These are phyloP conservation scores for Azemiops feae DNA, from an alignment of 2,113 vertebrate genomes.

Conservation along the genomic window DNA sequence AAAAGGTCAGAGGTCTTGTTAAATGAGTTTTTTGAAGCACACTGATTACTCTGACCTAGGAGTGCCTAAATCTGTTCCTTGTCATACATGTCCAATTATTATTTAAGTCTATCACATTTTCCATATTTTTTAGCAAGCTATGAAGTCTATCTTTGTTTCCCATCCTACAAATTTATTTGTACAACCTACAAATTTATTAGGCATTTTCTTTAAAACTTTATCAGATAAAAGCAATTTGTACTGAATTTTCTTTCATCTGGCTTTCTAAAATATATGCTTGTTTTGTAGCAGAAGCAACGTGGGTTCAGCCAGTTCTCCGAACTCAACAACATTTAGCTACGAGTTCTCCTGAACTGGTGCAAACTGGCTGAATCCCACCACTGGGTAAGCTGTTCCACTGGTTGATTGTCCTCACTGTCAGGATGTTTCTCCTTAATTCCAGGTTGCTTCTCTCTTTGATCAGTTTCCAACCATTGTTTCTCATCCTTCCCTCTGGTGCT, in stretches of 20 bases:
- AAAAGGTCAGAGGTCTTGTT: not conserved
- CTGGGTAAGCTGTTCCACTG: no score
- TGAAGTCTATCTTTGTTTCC: not conserved
- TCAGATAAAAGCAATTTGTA: not conserved
- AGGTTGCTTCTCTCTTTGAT: no score
- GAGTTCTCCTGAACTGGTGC: no score
- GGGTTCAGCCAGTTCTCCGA: no score
- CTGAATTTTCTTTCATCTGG: not conserved
- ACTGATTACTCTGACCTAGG: not conserved
- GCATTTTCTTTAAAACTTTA: not conserved
- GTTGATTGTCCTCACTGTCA: no score
- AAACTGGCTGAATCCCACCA: no score
- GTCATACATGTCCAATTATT: not conserved
- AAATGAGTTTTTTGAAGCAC: not conserved
- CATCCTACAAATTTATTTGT: not conserved
- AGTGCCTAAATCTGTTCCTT: not conserved
- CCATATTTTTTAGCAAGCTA: not conserved
- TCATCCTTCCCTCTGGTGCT: no score
- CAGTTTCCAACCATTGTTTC: no score
- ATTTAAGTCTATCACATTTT: not conserved
- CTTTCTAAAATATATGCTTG: not conserved
- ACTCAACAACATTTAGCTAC: no score
- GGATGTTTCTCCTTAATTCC: no score
- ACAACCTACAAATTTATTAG: not conserved
- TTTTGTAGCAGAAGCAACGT: not conserved